Conservation (phyloP, 2,888 invertebrate species). For the Laspeyria flexula region DNA sequence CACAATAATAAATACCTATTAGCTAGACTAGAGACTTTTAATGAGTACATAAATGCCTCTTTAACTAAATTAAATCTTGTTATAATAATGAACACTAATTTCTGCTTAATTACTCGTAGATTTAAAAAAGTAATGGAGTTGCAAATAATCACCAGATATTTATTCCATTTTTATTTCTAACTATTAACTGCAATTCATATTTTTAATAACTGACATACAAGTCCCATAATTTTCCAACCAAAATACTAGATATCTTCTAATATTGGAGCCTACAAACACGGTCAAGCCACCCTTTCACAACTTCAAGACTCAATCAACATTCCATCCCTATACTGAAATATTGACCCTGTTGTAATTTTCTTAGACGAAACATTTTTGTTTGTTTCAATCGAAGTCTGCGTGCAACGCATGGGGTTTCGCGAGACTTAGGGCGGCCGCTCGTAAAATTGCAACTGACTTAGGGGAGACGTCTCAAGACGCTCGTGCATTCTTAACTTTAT, state of each 20-base stretch:
- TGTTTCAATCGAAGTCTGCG: conserved; percentile 56
- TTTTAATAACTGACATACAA: no score
- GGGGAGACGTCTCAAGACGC: conserved; percentile 82
- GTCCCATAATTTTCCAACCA: no score
- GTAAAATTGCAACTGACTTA: conserved; percentile 82
- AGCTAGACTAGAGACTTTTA: not conserved
- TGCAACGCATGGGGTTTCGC: conserved; percentile 57
- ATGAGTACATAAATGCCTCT: no score
- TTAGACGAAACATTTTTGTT: conserved; percentile 46
- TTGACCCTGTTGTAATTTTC: conserved; percentile 33
- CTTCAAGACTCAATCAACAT: conserved; percentile 17
- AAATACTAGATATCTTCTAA: not conserved
- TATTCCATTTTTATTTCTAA: no score
- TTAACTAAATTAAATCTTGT: no score
- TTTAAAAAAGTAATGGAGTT: no score
- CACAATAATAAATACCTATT: not conserved
- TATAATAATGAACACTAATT: no score
- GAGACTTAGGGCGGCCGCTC: conserved; percentile 71
- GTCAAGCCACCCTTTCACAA: conserved; percentile 6
- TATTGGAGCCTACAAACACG: not conserved
- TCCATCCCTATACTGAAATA: conserved; percentile 15
- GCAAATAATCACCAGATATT: no score
- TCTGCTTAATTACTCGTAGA: no score
- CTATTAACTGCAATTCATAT: no score
- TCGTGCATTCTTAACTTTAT: conserved; percentile 75